phyloP scores from a whole-genome alignment of 2,888 invertebrate species.

The Meandrusa payeni region DNA sequence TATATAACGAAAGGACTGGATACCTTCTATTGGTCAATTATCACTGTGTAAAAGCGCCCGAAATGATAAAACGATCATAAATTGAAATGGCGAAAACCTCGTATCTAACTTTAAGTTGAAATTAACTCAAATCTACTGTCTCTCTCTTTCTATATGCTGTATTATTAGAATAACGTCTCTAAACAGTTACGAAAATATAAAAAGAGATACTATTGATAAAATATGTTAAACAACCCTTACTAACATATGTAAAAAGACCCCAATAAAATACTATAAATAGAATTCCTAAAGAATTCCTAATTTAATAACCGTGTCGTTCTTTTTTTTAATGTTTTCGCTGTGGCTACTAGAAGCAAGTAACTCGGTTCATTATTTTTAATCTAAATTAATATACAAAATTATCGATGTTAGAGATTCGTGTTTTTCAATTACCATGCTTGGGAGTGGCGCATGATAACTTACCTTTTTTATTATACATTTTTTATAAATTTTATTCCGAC shows the following conservation, averaged over 20 bases:
- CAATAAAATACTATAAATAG: constrained; percentile 30
- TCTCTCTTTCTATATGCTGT: too few species aligned
- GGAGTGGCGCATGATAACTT: constrained; percentile 66
- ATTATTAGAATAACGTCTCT: constrained; percentile 17
- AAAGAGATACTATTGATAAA: too few species aligned
- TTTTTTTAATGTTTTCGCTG: constrained; percentile 69
- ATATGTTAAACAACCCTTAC: too few species aligned
- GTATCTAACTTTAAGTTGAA: too few species aligned
- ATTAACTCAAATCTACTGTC: too few species aligned
- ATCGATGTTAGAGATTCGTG: constrained; percentile 64
- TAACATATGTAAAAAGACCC: constrained; percentile 10
- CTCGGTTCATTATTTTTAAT: constrained; percentile 48
- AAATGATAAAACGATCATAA: too few species aligned
- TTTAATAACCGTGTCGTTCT: constrained; percentile 45
- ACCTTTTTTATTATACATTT: constrained; percentile 35
- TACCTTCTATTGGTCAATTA: too few species aligned
- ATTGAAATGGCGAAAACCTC: too few species aligned
- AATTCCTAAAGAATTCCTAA: constrained; percentile 46
- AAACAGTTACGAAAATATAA: too few species aligned
- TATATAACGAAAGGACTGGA: too few species aligned
- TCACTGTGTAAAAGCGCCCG: too few species aligned
- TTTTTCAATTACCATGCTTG: constrained; percentile 50
- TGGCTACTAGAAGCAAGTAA: constrained; percentile 81
- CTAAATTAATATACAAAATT: constrained; percentile 31
- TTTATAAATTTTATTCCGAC: constrained; percentile 38